Conservation (phyloP, 2,888 invertebrate species). For the Synanthedon tipuliformis region DNA sequence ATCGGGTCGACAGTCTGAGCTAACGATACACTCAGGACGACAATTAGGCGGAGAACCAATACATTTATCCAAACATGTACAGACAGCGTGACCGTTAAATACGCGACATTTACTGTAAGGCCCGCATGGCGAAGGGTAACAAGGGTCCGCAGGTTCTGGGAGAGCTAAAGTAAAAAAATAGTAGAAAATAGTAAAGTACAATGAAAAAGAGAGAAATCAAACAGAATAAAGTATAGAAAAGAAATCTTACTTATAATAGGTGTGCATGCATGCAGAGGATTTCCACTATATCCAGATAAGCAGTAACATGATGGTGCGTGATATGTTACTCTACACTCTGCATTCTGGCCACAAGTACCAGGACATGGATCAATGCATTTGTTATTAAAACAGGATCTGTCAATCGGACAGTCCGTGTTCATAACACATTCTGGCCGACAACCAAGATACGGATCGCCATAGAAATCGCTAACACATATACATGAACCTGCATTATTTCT, state of each 20-base stretch:
- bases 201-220: slow-evolving; percentile 23
- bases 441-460: slow-evolving; percentile 82
- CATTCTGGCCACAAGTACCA: slow-evolving; percentile 81
- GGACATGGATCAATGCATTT: slow-evolving; percentile 84
- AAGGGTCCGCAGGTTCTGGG: slow-evolving; percentile 72
- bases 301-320: slow-evolving; percentile 84
- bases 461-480: slow-evolving; percentile 78
- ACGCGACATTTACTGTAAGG: slow-evolving; percentile 81
- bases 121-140: slow-evolving; percentile 83
- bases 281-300: slow-evolving; percentile 77
- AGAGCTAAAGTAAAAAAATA: slow-evolving; percentile 30
- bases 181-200: background rate
- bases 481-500: slow-evolving; percentile 81
- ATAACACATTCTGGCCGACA: slow-evolving; percentile 86
- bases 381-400: slow-evolving; percentile 80
- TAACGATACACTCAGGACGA: slow-evolving; percentile 82
- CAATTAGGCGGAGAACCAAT: slow-evolving; percentile 82
- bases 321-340: slow-evolving; percentile 80
- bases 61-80: slow-evolving; percentile 79
- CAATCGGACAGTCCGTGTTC: slow-evolving; percentile 79
- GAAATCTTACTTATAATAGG: slow-evolving; percentile 71
- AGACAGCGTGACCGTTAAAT: slow-evolving; percentile 78
- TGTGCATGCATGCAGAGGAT: slow-evolving; percentile 76
- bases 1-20: slow-evolving; percentile 80
- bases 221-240: slow-evolving; percentile 42